Base-by-base conservation (phyloP, 1,140 invertebrate genomes). In the Yoshiicerus persimilis region DNA sequence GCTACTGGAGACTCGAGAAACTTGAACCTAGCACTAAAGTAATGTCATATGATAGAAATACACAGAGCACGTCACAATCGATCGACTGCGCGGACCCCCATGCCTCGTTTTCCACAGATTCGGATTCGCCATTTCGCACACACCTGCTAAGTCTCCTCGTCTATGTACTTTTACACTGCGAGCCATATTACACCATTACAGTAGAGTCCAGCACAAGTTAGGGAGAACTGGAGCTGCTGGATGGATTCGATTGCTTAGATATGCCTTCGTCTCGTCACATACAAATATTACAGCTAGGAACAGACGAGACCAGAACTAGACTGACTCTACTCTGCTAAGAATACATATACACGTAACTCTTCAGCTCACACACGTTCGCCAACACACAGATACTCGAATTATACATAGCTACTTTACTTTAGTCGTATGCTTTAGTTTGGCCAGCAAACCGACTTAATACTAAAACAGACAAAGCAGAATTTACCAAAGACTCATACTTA, bases 41-140 rank as follows among this genome's bases (percentile, higher is more conserved):
- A 23, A n/a, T 80, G 32, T 38, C 75, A 80, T 80, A 80, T 34
- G 75, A 80, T 80, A 80, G 84, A 38, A 86, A 34, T 38, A 84
- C 27, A 36, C 75, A 87, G 41, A 70, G 88, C 88, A 89, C 88
- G 88, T 89, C 88, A 87, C 88, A 83, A 89, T 89, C 88, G 88
- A 89, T 89, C 88, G 86, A 89, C 86, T 87, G 86, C 88, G 86
- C 80, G 86, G 30, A 84, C 86, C 47, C 38, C 66, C 75, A 34
- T 86, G 34, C 86, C 41, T 83, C 75, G 38, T 83, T 83, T 77
- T 83, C 86, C 86, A 39, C 75, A 30, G 39, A 77, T 30, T 83
- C 39, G 25, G 86, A 87, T 87, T 87, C 86, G 86, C 86, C 86
- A 87, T 87, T 87, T 87, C 86, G 47, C 47, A 62, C 86, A 87